Evolutionary conservation across 1,140 invertebrate genomes (phyloP).

Genomic region (Geopemphigus sp.): DNA sequence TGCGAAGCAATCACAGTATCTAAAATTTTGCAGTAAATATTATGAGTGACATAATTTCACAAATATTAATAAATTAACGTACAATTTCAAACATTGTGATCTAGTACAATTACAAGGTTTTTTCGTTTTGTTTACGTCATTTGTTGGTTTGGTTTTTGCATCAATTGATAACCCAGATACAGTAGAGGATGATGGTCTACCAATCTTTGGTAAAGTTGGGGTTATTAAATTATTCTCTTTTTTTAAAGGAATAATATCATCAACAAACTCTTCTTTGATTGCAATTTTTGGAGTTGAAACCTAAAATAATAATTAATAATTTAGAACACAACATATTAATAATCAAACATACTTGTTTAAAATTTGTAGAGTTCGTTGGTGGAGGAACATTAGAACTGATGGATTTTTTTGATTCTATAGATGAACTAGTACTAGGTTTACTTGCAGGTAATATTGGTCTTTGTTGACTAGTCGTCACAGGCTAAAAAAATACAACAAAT

Average conservation of each 20-base stretch:
- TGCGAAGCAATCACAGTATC: constrained; percentile 99
- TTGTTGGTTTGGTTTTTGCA: constrained; percentile 1
- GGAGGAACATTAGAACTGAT: constrained; percentile 2
- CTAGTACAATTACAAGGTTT: constrained; percentile 99
- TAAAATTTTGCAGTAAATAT: constrained; percentile 55
- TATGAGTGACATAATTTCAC: neutral
- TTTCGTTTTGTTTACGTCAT: constrained; percentile 59
- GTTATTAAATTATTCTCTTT: constrained; percentile 31
- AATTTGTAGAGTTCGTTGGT: neutral
- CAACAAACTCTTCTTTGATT: constrained; percentile 28
- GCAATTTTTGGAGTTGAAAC: neutral
- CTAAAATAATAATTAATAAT: constrained; percentile 10
- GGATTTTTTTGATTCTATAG: constrained; percentile 22
- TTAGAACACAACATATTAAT: neutral
- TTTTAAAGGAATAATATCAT: neutral
- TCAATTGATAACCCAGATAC: neutral
- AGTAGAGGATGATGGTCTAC: constrained; percentile 17
- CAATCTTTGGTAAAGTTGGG: constrained; percentile 35
- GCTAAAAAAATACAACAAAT: constrained; percentile 13
- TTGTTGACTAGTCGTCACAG: constrained; percentile 32
- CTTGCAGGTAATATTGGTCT: constrained; percentile 43
- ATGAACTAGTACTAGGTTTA: constrained; percentile 38
- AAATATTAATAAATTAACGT: constrained; percentile 56
- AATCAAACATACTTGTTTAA: constrained; percentile 11
- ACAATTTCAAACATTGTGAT: constrained; percentile 96